phyloP scores from a whole-genome alignment of 2,113 vertebrate species.

The Malurus cyaneus region DNA sequence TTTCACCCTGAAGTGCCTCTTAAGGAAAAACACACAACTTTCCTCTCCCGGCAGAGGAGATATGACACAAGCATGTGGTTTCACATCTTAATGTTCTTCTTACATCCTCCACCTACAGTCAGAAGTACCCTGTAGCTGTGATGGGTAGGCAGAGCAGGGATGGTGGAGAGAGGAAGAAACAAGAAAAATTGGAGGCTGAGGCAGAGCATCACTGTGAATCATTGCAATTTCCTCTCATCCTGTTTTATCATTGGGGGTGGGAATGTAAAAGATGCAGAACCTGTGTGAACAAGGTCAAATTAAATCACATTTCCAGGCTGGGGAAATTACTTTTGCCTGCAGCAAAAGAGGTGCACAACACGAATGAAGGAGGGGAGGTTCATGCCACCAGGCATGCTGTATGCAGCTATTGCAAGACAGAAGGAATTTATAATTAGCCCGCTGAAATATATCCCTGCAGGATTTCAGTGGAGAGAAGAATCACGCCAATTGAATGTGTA shows the following conservation, averaged over 20 bases:
- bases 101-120: neutral
- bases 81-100: neutral
- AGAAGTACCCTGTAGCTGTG: neutral
- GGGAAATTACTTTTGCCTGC: constrained; percentile 74
- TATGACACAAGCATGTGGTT: neutral
- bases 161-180: neutral
- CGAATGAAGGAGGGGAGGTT: constrained; percentile 46
- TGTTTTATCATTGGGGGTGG: constrained; percentile 58
- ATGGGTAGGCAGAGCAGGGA: neutral
- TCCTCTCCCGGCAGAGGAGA: neutral
- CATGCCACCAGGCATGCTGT: constrained; percentile 48
- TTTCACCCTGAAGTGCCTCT: neutral
- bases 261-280: constrained; percentile 65
- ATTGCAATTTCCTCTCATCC: constrained; percentile 59
- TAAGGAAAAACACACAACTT: neutral
- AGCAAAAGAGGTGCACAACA: constrained; percentile 60
- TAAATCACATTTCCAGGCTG: constrained; percentile 72
- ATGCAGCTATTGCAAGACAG: constrained; percentile 50
- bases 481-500: neutral
- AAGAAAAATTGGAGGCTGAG: constrained; percentile 20
- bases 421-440: constrained; percentile 65
- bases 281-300: constrained; percentile 72
- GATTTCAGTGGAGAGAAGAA: neutral
- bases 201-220: constrained; percentile 49
- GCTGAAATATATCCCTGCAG: constrained; percentile 51